Evolutionary conservation across 2,113 vertebrate genomes (phyloP).

Genomic region (Caracal caracal): DNA sequence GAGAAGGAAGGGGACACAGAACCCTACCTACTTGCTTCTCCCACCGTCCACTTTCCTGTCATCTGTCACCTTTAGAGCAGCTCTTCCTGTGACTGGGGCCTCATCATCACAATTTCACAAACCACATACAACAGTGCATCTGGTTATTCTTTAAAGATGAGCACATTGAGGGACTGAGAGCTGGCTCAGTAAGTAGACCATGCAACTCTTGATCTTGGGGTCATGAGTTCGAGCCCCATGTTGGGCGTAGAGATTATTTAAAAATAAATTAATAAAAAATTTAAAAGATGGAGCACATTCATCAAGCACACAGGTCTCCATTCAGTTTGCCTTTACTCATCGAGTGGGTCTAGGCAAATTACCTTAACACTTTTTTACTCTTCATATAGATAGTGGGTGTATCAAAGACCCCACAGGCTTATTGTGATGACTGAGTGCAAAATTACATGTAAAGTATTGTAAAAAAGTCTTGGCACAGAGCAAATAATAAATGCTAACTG

Average conservation of each 20-base stretch:
- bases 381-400: not conserved
- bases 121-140: not conserved
- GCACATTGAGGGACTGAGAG: not conserved
- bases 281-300: not conserved
- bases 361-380: not conserved
- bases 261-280: not conserved
- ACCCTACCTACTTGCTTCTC: not conserved
- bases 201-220: not conserved
- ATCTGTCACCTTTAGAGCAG: not conserved
- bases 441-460: not conserved
- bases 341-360: not conserved
- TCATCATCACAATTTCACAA: not conserved
- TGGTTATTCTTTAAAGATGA: not conserved
- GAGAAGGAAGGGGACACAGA: not conserved
- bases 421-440: not conserved
- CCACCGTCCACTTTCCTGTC: not conserved
- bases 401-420: not conserved
- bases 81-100: not conserved
- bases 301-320: not conserved
- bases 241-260: not conserved
- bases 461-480: not conserved
- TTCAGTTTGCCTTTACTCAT: not conserved
- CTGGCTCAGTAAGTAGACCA: not conserved
- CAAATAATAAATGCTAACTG: conserved; percentile 16
- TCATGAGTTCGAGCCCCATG: not conserved